Conservation (phyloP, 2,797 vertebrate species). For the Notoglanidium macrostoma region DNA sequence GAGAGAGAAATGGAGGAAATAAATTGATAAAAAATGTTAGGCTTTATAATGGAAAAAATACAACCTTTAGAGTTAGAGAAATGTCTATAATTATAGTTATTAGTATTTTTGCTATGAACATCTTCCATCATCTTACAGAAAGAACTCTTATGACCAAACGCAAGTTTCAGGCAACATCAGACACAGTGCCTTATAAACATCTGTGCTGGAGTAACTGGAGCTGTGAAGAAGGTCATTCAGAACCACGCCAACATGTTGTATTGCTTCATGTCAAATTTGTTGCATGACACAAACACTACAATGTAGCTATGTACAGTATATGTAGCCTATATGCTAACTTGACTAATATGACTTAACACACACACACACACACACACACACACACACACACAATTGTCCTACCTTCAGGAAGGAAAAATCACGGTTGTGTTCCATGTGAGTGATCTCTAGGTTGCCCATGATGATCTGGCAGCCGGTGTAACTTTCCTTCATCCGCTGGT, state of each 20-base stretch:
- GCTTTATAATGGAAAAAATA: neutral
- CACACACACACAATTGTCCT: conserved; percentile 48
- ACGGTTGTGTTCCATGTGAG: conserved; percentile 83
- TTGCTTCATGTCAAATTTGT: no score
- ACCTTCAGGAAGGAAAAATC: conserved; percentile 92
- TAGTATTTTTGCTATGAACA: neutral
- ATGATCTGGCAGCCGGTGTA: conserved; percentile 91
- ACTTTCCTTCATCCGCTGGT: conserved; percentile 80
- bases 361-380: no score
- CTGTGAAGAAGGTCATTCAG: neutral
- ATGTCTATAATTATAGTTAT: neutral
- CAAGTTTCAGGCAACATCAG: neutral
- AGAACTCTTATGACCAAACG: neutral
- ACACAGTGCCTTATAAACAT: neutral
- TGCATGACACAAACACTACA: no score
- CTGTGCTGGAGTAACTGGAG: neutral
- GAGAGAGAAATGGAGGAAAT: neutral
- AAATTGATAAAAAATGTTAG: neutral
- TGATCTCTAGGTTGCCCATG: conserved; percentile 95
- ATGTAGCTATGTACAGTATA: no score
- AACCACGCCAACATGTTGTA: no score
- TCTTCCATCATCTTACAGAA: neutral
- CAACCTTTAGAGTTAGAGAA: neutral
- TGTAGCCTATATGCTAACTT: no score
- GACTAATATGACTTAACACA: no score